Base-by-base conservation (phyloP, 2,113 vertebrate species). In the Hassar affinis region DNA sequence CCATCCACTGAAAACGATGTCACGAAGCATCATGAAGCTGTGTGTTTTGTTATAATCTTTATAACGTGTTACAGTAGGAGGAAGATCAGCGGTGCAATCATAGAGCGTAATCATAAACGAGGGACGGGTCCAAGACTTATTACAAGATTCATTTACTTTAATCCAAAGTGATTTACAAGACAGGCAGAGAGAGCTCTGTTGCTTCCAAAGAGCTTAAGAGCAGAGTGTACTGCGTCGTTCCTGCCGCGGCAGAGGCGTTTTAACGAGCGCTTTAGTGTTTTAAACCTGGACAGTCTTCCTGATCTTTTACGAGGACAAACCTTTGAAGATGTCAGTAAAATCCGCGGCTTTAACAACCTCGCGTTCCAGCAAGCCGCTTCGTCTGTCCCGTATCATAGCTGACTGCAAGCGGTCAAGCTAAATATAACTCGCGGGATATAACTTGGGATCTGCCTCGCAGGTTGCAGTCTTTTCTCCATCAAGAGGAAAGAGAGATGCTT, bases 61-160 rank as follows among this genome's bases (percentile, higher is more conserved):
- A 12, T 45, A 15, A 72, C 5, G n/a, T n/a, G 17, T 74, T 9
- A 14, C 4, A 27, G 14, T 17, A 6, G 6, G 25, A 27, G 25
- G 45, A n/a, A 8, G 45, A 74, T 7, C 0, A 20, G 14, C n/a
- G 11, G n/a, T 4, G 47, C 52, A 18, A 72, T n/a, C n/a, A n/a
- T n/a, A 15, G n/a, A 18, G 45, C 27, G 0, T 27, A 9, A 30
- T 8, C 2, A 1, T 4, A 30, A n/a, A 47, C 47, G 30, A n/a
- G 11, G 47, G n/a, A 33, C 6, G 17, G 22, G 15, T 52, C 6
- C 0, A n/a, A n/a, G n/a, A n/a, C n/a, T n/a, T n/a, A n/a, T n/a
- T n/a, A n/a, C n/a, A 56, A 69, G 6, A 68, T 72, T 27, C 27
- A 49, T 51, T 74, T 30, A n/a, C 45, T 74, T 74, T 74, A 51